Conservation (phyloP, 92 coral and sea anemone genomes). For the Paramuricea clavata region DNA sequence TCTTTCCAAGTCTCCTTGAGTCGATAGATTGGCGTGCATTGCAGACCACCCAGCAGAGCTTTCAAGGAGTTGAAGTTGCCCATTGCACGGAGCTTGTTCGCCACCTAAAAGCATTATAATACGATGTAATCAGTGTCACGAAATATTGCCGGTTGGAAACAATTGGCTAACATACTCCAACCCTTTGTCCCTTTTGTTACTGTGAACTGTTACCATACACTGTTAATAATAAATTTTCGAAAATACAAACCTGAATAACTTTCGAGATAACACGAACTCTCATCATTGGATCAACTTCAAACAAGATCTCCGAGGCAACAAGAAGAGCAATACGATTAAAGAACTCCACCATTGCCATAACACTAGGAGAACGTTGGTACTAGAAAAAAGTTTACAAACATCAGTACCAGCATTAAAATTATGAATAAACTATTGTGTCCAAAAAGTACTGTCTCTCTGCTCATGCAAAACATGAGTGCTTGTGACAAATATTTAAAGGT, state of each 20-base stretch:
- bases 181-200: too few relatives aligned
- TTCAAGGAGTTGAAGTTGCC: slow-evolving; percentile 97
- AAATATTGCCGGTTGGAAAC: too few relatives aligned
- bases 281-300: slow-evolving; percentile 81
- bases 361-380: slow-evolving; percentile 93
- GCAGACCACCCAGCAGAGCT: slow-evolving; percentile 96
- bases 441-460: too few relatives aligned
- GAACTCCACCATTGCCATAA: slow-evolving; percentile 98
- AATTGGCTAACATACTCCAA: too few relatives aligned
- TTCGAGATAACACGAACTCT: slow-evolving; percentile 90
- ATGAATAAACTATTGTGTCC: too few relatives aligned
- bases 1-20: slow-evolving; percentile 97
- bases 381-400: slow-evolving; percentile 18
- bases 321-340: slow-evolving; percentile 93
- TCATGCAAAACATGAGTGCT: too few relatives aligned
- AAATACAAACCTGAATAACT: slow-evolving; percentile 84
- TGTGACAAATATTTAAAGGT: too few relatives aligned
- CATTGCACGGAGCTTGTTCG: slow-evolving; percentile 89
- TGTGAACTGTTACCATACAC: neutral
- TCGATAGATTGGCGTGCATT: slow-evolving; percentile 92
- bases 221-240: too few relatives aligned
- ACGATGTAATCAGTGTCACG: neutral
- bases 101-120: slow-evolving; percentile 68
- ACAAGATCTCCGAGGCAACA: slow-evolving; percentile 90
- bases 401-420: too few relatives aligned